phyloP scores from a whole-genome alignment of 2,113 vertebrate species.

The Dasyurus viverrinus region DNA sequence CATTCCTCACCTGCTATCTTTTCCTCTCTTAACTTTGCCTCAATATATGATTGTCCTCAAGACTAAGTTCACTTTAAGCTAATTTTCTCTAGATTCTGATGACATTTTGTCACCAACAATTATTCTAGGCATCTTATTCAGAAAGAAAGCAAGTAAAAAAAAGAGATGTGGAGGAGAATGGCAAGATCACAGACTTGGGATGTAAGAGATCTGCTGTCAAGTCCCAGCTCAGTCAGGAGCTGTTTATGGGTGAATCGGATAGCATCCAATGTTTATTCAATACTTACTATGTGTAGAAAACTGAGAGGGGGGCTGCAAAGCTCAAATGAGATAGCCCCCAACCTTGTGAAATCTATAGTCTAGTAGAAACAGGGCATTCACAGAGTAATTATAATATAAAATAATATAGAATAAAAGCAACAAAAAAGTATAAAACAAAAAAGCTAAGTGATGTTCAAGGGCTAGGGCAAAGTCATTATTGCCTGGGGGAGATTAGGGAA shows the following conservation, averaged over 20 bases:
- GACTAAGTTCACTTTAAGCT: not conserved
- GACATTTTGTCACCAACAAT: not conserved
- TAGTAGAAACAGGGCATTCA: not conserved
- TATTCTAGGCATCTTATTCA: not conserved
- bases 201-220: not conserved
- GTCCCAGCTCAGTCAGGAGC: not conserved
- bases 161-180: not conserved
- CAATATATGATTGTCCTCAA: not conserved
- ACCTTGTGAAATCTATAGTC: not conserved
- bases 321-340: not conserved
- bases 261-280: not conserved
- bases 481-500: not conserved
- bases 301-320: not conserved
- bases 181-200: not conserved
- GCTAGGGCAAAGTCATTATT: not conserved
- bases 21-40: slow-evolving; percentile 6
- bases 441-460: not conserved
- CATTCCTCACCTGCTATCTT: not conserved
- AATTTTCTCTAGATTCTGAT: not conserved
- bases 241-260: not conserved
- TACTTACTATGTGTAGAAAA: not conserved
- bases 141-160: not conserved
- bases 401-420: not conserved
- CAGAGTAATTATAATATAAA: not conserved
- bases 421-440: not conserved